A percentile compares a stretch with the other conserved stretches of the same genome.
phyloP scores from a whole-genome alignment of 2,888 invertebrate genomes.

The Cenopis cana region DNA sequence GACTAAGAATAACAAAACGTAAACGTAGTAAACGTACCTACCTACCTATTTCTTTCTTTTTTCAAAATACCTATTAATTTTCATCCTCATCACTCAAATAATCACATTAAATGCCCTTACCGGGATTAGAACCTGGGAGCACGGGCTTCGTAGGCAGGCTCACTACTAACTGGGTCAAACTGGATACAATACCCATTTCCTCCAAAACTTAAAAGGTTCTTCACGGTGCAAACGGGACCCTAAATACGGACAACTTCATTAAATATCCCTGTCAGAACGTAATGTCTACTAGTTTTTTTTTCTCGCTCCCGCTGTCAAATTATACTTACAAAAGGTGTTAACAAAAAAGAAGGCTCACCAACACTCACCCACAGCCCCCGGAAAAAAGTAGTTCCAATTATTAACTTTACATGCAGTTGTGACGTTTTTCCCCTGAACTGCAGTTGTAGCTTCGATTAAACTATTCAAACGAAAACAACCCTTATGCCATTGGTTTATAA shows the following conservation, averaged over 20 bases:
- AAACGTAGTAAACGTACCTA: too few relatives aligned
- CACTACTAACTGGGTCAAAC: too few relatives aligned
- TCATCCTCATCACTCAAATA: too few relatives aligned
- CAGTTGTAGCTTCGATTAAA: background rate
- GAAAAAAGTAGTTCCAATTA: constrained; percentile 1
- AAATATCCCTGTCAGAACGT: constrained; percentile 84
- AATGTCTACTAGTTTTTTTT: constrained; percentile 82
- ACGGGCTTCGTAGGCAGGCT: too few relatives aligned
- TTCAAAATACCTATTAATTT: too few relatives aligned
- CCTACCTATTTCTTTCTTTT: too few relatives aligned
- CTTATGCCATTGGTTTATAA: constrained; percentile 1
- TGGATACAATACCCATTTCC: too few relatives aligned
- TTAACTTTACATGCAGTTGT: background rate
- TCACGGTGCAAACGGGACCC: constrained; percentile 5
- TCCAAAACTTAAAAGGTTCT: background rate
- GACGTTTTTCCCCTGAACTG: background rate
- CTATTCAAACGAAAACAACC: constrained; percentile 13
- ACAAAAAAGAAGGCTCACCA: constrained; percentile 75
- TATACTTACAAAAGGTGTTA: constrained; percentile 84
- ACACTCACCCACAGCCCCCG: constrained; percentile 48
- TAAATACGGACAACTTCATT: constrained; percentile 75
- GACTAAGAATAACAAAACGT: too few relatives aligned
- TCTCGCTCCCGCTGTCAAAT: constrained; percentile 83
- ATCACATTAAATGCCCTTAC: too few relatives aligned
- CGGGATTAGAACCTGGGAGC: too few relatives aligned